Conservation (phyloP, 2,797 vertebrate species). For the Oreochromis mossambicus region DNA sequence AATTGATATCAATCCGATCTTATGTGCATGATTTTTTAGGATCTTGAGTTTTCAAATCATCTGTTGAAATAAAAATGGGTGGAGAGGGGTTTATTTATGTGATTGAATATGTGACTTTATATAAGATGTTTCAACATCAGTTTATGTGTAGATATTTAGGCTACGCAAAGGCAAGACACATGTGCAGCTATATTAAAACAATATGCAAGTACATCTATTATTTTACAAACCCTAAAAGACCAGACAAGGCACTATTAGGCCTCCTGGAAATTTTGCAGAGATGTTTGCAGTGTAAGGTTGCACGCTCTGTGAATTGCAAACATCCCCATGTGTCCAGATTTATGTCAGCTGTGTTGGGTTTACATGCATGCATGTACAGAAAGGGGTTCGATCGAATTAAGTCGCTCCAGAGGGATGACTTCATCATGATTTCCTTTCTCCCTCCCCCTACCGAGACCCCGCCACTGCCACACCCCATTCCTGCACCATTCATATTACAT, state of each 20-base stretch:
- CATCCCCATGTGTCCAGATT: not conserved
- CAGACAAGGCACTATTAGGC: not conserved
- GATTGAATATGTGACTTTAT: not conserved
- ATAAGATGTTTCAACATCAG: not conserved
- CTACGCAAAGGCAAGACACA: not conserved
- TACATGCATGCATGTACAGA: not conserved
- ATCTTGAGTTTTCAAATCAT: not conserved
- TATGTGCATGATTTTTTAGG: not conserved
- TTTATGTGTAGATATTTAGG: not conserved
- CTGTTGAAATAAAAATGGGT: not conserved
- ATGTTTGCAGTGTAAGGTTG: not conserved
- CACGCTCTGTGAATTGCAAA: not conserved
- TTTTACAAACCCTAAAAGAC: not conserved
- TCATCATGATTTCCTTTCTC: slow-evolving; percentile 56
- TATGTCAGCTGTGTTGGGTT: slow-evolving; percentile 21
- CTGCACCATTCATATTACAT: slow-evolving; percentile 20
- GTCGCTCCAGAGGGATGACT: slow-evolving; percentile 63
- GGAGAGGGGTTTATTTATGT: not conserved
- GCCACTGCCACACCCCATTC: slow-evolving; percentile 1
- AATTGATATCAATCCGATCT: slow-evolving; percentile 1
- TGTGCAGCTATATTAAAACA: not conserved
- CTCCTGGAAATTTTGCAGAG: not conserved
- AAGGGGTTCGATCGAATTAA: slow-evolving; percentile 55
- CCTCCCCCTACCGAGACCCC: not conserved
- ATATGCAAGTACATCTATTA: not conserved